A percentile compares a stretch with the other conserved stretches of the same genome.
These are phyloP conservation scores for Bilobella aurantiaca DNA, from an alignment of 1,140 invertebrate species.

Conservation along the genomic window DNA sequence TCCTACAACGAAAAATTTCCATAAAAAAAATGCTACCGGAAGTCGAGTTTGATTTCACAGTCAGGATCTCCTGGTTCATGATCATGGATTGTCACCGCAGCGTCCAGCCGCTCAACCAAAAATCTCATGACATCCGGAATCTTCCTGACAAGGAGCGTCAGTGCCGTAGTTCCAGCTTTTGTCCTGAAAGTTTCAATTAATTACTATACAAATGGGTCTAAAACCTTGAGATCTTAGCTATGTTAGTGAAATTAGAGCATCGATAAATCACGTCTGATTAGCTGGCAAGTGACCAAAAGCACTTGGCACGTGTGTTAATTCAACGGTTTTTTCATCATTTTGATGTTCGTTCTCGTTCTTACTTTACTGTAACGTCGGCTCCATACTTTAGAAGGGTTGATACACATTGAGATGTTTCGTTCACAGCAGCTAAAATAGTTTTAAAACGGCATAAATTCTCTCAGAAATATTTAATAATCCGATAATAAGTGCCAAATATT, in stretches of 20 bases:
- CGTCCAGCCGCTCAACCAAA: slow-evolving; percentile 60
- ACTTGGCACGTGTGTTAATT: no score
- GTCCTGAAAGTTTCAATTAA: slow-evolving; percentile 42
- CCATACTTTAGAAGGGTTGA: slow-evolving; percentile 61
- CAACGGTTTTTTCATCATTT: no score
- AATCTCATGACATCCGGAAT: slow-evolving; percentile 64
- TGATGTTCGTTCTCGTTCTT: no score
- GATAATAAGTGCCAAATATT: no score
- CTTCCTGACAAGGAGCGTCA: slow-evolving; percentile 66
- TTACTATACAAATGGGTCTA: not conserved
- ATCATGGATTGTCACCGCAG: slow-evolving; percentile 62
- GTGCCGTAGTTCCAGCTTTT: slow-evolving; percentile 63
- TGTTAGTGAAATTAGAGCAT: not conserved
- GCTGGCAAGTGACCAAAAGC: no score
- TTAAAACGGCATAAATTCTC: no score
- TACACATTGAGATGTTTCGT: slow-evolving; percentile 66
- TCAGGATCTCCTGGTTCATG: slow-evolving; percentile 71
- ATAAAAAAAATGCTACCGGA: slow-evolving; percentile 37
- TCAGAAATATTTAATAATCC: no score
- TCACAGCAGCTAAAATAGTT: slow-evolving; percentile 72
- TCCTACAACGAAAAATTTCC: not conserved
- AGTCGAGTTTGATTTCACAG: slow-evolving; percentile 67
- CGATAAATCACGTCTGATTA: no score
- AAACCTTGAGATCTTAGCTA: not conserved
- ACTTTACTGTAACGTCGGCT: slow-evolving; percentile 62